Conservation (phyloP, 2,113 vertebrate genomes). For the Pyrgilauda ruficollis region DNA sequence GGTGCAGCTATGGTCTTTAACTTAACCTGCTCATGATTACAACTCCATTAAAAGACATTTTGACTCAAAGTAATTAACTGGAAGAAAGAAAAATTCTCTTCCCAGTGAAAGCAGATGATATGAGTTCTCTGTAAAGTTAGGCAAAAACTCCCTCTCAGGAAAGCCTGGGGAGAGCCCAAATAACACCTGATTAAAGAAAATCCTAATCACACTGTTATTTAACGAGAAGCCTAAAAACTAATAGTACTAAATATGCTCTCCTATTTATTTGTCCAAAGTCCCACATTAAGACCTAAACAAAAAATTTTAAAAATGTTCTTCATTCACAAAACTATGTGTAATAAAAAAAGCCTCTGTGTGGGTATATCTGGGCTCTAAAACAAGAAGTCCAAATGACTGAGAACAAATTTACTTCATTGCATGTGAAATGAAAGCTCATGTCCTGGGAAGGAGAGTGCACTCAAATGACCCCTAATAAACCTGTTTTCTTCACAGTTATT, state of each 20-base stretch:
- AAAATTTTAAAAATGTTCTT: background rate
- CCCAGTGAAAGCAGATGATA: background rate
- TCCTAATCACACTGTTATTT: background rate
- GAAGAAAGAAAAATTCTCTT: background rate
- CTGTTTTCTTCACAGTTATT: background rate
- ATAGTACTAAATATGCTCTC: background rate
- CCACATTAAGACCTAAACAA: background rate
- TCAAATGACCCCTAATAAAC: background rate
- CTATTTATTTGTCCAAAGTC: background rate
- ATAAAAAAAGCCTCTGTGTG: background rate
- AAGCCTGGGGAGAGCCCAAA: background rate
- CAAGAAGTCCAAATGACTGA: background rate
- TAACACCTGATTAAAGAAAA: background rate
- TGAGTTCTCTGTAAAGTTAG: accelerated
- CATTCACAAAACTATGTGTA: background rate
- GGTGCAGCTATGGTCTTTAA: background rate
- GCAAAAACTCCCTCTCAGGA: background rate
- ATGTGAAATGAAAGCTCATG: background rate
- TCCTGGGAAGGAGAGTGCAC: background rate
- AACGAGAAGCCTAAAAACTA: background rate
- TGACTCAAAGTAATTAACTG: background rate
- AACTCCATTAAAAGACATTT: background rate
- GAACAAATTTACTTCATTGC: background rate
- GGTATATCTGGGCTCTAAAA: background rate
- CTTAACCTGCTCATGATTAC: background rate